Base-by-base conservation (phyloP, 2,888 invertebrate species). In the Carterocephalus palaemon region DNA sequence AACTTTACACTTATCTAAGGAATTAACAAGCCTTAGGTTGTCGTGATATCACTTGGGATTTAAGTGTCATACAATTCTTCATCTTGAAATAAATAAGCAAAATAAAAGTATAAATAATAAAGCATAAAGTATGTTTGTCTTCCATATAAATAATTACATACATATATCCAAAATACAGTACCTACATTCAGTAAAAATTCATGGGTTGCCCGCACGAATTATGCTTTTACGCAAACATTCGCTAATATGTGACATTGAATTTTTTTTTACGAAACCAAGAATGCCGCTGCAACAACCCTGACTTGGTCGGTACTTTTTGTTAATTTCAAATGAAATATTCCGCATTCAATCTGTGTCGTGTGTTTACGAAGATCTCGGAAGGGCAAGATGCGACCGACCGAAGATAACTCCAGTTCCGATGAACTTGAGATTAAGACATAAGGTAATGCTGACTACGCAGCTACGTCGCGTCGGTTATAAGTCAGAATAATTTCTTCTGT, bases 211-310 rank as follows among this genome's bases (percentile, higher is more conserved):
- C 2, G 6, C 2, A 16, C 45, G 19, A 37, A 45, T 45, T 45
- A 45, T 37, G 13, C 24, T 24, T 45, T 45, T 45, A 45, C 19
- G 57, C 59, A 66, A 65, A 66, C 57, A 64, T 67, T 47, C 57
- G 57, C 57, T 73, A 70, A 71, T 71, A 70, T 68, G 62, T 56
- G 48, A 52, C 61, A 61, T 70, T 67, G 54, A 54, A 59, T 62
- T 60, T 61, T 51, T n/a, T 55, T 57, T 57, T 57, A 48, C 45
- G 39, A 29, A 47, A 46, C 46, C 36, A 15, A 29, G 37, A 9
- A 41, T 45, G 46, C 42, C n/a, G n/a, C n/a, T n/a, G 31, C 31
- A 41, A 39, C 24, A 28, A n/a, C n/a, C n/a, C n/a, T 29, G 31
- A 16, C 28, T n/a, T 9, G 37, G 45, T 31, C 31, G 26, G 28